Percentiles rank a stretch among this genome's conserved stretches.
phyloP scores from a whole-genome alignment of 2,797 vertebrate species.

The Sebastes melanostomus region DNA sequence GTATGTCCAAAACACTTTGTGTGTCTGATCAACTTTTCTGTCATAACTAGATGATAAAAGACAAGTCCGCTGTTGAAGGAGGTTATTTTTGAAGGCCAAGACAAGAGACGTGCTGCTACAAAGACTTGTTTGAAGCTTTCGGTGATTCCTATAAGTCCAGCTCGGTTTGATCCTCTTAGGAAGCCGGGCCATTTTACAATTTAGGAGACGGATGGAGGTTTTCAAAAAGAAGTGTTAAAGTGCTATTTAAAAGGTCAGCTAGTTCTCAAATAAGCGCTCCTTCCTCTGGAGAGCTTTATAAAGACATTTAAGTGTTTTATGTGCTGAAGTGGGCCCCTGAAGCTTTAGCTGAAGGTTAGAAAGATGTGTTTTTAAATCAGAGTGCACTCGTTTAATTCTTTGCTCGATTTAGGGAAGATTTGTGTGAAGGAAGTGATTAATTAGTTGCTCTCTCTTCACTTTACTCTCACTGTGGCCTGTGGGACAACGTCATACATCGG shows the following conservation, averaged over 20 bases:
- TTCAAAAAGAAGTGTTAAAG: slow-evolving; percentile 51
- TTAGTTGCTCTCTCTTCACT: slow-evolving; percentile 7
- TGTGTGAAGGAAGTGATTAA: slow-evolving; percentile 22
- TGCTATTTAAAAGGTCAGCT: slow-evolving; percentile 68
- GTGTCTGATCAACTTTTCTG: background rate
- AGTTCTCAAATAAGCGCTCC: slow-evolving; percentile 35
- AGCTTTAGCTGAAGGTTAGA: slow-evolving; percentile 32
- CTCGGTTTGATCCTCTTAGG: slow-evolving; percentile 67
- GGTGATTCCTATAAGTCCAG: slow-evolving; percentile 37
- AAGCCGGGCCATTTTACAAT: slow-evolving; percentile 45
- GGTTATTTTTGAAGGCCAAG: slow-evolving; percentile 35
- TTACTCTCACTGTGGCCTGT: background rate
- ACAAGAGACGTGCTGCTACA: slow-evolving; percentile 31
- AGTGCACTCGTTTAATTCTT: slow-evolving; percentile 14
- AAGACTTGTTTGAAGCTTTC: slow-evolving; percentile 41
- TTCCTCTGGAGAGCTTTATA: slow-evolving; percentile 44
- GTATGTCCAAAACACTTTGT: background rate
- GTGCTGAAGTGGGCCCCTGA: slow-evolving; percentile 20
- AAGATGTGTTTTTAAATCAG: slow-evolving; percentile 20
- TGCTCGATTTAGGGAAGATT: slow-evolving; percentile 9
- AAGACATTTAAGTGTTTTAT: slow-evolving; percentile 43
- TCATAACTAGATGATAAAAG: slow-evolving; percentile 3
- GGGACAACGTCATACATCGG: background rate
- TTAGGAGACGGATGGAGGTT: slow-evolving; percentile 46
- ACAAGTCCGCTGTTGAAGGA: background rate